Evolutionary conservation across 35 echinoderm and acorn worm genomes (phyloP), one percentile per base, ranked within the genome.

Genomic region (Apostichopus parvimensis): DNA sequence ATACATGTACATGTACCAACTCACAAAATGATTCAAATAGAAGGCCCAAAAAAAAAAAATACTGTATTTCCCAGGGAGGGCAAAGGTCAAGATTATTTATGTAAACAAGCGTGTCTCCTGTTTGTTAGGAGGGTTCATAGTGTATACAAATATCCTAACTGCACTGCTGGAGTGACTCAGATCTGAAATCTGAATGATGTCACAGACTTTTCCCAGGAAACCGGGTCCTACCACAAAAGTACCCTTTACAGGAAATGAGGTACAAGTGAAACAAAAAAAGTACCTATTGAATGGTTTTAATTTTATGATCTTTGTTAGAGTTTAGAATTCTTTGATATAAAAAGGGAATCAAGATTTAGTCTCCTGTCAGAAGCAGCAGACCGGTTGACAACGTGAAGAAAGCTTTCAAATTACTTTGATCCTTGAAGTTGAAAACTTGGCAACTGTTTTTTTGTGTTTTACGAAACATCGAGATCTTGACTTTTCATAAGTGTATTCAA

Each of bases 181-280:
- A 54, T 53, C 21, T 15, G 7, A 82, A 54, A 53, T 14, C 34
- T 11, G 34, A 53, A 82, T 82, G 79, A 82, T 82, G 79, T 82
- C 79, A 82, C 26, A 82, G 28, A 56, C 18, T 13, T 45, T 82
- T 82, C 79, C 55, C 17, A 82, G 79, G 79, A 82, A 82, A 82
- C 52, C 18, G 79, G 55, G 8, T 9, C 4, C 9, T 53, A 18
- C 18, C 79, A 25, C 34, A 25, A 82, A 82, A 56, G 79, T 82
- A 55, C 79, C 55, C 13, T 82, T 54, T 20, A 82, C 79, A 82
- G 79, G 79, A 82, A 82, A 82, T 55, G 34, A 82, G 79, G 79
- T 56, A 82, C 34, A 45, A 45, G 34, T 45, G 34, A 45, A 45
- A 45, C 1, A 82, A 55, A 82, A 82, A 82, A n/a, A 82, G 64